Percentiles rank a stretch among this genome's conserved stretches.
Evolutionary conservation across 2,797 vertebrate species (phyloP).

Genomic region (Buphagus erythrorhynchus): DNA sequence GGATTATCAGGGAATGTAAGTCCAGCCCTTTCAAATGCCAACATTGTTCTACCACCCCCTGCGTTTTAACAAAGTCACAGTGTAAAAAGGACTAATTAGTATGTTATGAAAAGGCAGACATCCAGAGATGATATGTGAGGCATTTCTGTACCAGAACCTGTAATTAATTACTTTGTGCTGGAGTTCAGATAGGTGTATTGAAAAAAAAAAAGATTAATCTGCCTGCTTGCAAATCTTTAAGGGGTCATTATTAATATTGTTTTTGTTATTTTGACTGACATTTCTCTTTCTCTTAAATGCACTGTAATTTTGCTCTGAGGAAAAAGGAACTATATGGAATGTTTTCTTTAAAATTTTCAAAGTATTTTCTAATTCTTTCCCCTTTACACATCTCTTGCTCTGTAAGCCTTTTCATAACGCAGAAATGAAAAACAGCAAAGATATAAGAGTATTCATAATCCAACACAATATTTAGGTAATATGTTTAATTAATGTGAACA

Average conservation of each 20-base stretch:
- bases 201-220: constrained; percentile 29
- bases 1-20: background rate
- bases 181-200: constrained; percentile 15
- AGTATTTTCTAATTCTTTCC: constrained; percentile 27
- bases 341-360: constrained; percentile 55
- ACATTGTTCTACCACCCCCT: constrained; percentile 28
- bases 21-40: constrained; percentile 47
- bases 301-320: constrained; percentile 10
- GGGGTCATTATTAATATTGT: background rate
- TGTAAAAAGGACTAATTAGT: constrained; percentile 69
- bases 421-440: constrained; percentile 40
- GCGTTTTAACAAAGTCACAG: constrained; percentile 2
- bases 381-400: background rate
- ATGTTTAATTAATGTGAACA: constrained; percentile 62
- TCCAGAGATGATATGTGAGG: constrained; percentile 33
- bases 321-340: background rate
- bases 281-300: constrained; percentile 33
- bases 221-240: background rate
- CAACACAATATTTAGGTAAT: constrained; percentile 36
- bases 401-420: constrained; percentile 8
- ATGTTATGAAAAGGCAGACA: constrained; percentile 12
- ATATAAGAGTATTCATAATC: constrained; percentile 36
- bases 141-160: constrained; percentile 20
- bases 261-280: background rate
- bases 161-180: constrained; percentile 53